phyloP scores from a whole-genome alignment of 2,888 invertebrate genomes.

The Helleia helle region DNA sequence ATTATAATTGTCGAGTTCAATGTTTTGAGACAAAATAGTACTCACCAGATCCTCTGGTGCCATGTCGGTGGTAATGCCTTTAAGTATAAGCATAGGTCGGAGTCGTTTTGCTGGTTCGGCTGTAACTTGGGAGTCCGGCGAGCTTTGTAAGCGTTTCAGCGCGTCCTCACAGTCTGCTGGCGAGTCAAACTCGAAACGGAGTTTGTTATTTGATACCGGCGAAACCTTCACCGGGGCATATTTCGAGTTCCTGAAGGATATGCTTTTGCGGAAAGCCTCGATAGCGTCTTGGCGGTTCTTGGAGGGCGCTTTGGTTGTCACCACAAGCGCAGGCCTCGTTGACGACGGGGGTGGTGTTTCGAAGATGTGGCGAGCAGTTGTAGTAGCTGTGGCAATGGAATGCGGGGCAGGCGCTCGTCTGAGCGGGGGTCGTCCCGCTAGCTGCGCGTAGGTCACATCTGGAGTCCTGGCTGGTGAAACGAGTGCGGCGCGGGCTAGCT shows the following conservation, averaged over 20 bases:
- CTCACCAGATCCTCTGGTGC: not conserved
- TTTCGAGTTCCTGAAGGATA: not conserved
- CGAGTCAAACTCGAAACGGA: slow-evolving; percentile 13
- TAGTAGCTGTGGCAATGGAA: not conserved
- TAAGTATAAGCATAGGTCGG: slow-evolving; percentile 3
- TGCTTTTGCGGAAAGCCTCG: not conserved
- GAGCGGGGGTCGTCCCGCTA: too few species aligned
- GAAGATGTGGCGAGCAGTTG: not conserved
- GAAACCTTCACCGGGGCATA: not conserved
- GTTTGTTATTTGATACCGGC: slow-evolving; percentile 8
- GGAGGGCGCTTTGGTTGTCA: not conserved
- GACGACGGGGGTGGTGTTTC: not conserved
- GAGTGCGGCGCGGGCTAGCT: not conserved
- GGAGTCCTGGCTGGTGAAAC: not conserved
- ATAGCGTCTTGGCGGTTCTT: not conserved
- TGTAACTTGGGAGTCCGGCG: not conserved
- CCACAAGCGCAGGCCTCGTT: not conserved
- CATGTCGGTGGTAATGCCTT: not conserved
- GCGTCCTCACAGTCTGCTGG: not conserved
- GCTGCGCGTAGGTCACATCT: too few species aligned
- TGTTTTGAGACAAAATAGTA: not conserved
- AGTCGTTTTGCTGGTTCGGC: slow-evolving; percentile 5
- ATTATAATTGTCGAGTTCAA: not conserved
- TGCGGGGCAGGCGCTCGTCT: too few species aligned
- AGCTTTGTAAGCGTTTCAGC: not conserved